phyloP scores from a whole-genome alignment of 2,113 vertebrate species.

The Oostethus manadensis region DNA sequence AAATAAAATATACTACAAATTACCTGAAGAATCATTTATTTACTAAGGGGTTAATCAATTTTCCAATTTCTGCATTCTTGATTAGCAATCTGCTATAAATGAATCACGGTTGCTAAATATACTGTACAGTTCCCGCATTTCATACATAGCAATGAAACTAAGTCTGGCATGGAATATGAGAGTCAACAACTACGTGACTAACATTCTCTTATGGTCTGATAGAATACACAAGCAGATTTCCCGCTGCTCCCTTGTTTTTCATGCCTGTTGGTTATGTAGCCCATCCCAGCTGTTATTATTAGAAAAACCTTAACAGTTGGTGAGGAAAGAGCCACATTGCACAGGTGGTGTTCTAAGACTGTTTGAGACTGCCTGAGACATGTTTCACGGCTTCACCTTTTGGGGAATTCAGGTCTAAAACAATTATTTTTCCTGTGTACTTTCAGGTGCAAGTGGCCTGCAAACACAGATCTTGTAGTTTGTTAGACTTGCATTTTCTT shows the following conservation, averaged over 20 bases:
- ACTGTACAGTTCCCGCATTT: slow-evolving; percentile 32
- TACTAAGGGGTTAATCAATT: not conserved
- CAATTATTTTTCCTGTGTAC: not conserved
- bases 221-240: slow-evolving; percentile 60
- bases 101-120: slow-evolving; percentile 58
- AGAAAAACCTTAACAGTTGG: slow-evolving; percentile 50
- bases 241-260: slow-evolving; percentile 49
- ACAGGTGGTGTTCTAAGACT: slow-evolving; percentile 52
- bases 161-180: slow-evolving; percentile 36
- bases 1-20: not conserved
- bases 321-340: slow-evolving; percentile 45
- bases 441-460: not conserved
- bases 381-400: slow-evolving; percentile 5
- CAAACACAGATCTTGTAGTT: not conserved
- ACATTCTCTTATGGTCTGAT: slow-evolving; percentile 47
- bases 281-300: slow-evolving; percentile 65
- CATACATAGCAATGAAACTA: slow-evolving; percentile 43
- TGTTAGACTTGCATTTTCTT: not conserved
- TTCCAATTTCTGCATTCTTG: not conserved
- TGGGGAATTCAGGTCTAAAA: not conserved
- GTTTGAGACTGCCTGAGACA: slow-evolving; percentile 12
- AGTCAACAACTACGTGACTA: slow-evolving; percentile 42
- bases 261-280: slow-evolving; percentile 48
- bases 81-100: slow-evolving; percentile 16
- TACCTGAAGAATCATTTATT: not conserved